A percentile compares a stretch with the other conserved stretches of the same genome.
Conservation (phyloP, 2,113 vertebrate genomes). For the Thalassoma bifasciatum region DNA sequence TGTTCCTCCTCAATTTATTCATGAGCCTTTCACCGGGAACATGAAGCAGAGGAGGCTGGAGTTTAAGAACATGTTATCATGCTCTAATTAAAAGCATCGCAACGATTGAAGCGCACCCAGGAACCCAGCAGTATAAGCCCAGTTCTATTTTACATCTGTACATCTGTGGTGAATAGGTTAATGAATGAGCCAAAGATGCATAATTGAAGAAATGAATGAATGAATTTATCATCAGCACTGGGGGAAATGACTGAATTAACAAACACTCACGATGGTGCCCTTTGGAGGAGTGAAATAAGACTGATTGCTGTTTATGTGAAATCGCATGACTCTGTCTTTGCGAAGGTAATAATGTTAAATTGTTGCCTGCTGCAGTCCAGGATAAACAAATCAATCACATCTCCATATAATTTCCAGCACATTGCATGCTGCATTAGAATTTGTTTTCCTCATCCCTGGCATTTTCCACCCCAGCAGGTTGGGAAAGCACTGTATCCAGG, state of each 20-base stretch:
- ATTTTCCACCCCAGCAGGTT: conserved; percentile 46
- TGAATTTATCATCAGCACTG: conserved; percentile 44
- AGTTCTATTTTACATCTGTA: conserved; percentile 18
- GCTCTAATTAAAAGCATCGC: conserved; percentile 69
- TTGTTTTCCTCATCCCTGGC: conserved; percentile 50
- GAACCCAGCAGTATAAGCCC: conserved; percentile 6
- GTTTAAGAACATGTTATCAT: conserved; percentile 65
- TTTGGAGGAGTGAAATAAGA: conserved; percentile 45
- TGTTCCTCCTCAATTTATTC: conserved; percentile 71
- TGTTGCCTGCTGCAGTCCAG: conserved; percentile 30
- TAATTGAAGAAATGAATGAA: conserved; percentile 39
- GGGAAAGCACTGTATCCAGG: conserved; percentile 25
- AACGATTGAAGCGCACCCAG: conserved; percentile 22
- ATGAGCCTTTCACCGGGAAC: conserved; percentile 66
- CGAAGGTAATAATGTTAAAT: conserved; percentile 38
- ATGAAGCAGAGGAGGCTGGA: conserved; percentile 33
- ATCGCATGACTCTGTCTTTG: conserved; percentile 45
- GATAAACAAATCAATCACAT: conserved; percentile 74
- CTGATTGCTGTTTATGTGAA: conserved; percentile 53
- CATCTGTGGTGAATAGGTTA: conserved; percentile 25
- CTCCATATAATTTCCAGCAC: conserved; percentile 61
- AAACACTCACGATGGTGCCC: conserved; percentile 43
- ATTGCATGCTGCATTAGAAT: conserved; percentile 55
- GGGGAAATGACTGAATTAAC: conserved; percentile 35
- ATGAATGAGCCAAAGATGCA: conserved; percentile 38